These are phyloP conservation scores for Takifugu ocellatus DNA, from an alignment of 2,797 vertebrate genomes.

Conservation along the genomic window DNA sequence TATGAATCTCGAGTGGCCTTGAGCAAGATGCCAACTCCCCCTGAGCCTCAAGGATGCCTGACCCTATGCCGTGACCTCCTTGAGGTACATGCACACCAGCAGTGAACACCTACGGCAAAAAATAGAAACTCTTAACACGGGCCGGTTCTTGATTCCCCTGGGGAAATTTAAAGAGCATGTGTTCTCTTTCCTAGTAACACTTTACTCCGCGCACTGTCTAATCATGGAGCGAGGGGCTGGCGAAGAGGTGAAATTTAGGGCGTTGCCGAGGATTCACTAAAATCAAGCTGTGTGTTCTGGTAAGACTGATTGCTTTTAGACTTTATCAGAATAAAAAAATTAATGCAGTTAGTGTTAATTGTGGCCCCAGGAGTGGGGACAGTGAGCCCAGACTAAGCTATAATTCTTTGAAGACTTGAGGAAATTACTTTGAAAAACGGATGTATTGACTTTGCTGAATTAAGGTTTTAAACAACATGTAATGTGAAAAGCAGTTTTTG, in stretches of 20 bases:
- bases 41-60: constrained; percentile 29
- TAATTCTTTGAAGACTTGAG: too few relatives aligned
- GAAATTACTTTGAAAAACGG: too few relatives aligned
- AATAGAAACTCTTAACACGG: constrained; percentile 33
- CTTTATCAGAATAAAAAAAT: too few relatives aligned
- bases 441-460: too few relatives aligned
- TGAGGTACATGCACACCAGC: constrained; percentile 33
- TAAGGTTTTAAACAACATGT: too few relatives aligned
- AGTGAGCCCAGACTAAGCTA: too few relatives aligned
- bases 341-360: too few relatives aligned
- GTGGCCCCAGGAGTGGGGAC: too few relatives aligned
- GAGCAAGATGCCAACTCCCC: constrained; percentile 13
- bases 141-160: constrained; percentile 26
- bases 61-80: constrained; percentile 46
- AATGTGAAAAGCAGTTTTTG: too few relatives aligned
- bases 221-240: background rate
- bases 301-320: too few relatives aligned
- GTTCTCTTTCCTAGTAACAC: constrained; percentile 41
- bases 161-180: constrained; percentile 45
- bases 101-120: constrained; percentile 30
- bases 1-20: constrained; percentile 25
- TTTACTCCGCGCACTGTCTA: background rate
- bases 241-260: background rate
- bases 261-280: background rate
- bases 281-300: too few relatives aligned